These are phyloP conservation scores for Rhynchotus rufescens DNA, from an alignment of 2,797 vertebrate genomes.

Conservation along the genomic window DNA sequence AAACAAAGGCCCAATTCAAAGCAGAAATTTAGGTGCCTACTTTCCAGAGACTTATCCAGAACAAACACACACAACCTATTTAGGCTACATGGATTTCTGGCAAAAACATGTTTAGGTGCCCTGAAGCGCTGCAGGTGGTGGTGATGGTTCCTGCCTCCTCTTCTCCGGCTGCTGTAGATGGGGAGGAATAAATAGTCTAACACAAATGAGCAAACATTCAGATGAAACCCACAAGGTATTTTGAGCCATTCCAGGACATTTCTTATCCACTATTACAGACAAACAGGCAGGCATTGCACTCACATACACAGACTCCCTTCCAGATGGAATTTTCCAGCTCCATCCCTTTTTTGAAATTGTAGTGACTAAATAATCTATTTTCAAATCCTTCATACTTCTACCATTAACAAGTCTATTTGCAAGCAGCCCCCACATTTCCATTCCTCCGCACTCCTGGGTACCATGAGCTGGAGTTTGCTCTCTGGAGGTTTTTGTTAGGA, in stretches of 20 bases:
- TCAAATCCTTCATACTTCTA: conserved; percentile 64
- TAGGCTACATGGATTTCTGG: conserved; percentile 36
- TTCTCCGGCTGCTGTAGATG: conserved; percentile 51
- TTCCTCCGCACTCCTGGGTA: conserved; percentile 19
- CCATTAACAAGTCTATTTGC: conserved; percentile 56
- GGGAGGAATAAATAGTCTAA: conserved; percentile 40
- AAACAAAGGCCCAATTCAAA: conserved; percentile 65
- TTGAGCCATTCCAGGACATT: conserved; percentile 65
- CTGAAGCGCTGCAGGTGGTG: conserved; percentile 62
- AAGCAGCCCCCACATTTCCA: conserved; percentile 50
- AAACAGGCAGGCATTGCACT: conserved; percentile 57
- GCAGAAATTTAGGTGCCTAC: conserved; percentile 48
- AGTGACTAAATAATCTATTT: conserved; percentile 58
- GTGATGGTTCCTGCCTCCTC: conserved; percentile 52
- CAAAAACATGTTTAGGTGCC: conserved; percentile 71
- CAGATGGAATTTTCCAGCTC: conserved; percentile 72
- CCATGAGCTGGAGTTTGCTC: conserved; percentile 49
- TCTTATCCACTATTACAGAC: conserved; percentile 72
- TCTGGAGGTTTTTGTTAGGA: conserved; percentile 58
- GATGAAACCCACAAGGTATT: conserved; percentile 69
- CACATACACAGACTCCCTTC: conserved; percentile 45
- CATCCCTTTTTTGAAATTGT: conserved; percentile 54
- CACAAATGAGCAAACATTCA: conserved; percentile 45
- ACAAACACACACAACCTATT: conserved; percentile 63
- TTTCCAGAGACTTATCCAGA: conserved; percentile 64